Conservation (phyloP, 2,797 vertebrate genomes). For the Centropyge bicolor region DNA sequence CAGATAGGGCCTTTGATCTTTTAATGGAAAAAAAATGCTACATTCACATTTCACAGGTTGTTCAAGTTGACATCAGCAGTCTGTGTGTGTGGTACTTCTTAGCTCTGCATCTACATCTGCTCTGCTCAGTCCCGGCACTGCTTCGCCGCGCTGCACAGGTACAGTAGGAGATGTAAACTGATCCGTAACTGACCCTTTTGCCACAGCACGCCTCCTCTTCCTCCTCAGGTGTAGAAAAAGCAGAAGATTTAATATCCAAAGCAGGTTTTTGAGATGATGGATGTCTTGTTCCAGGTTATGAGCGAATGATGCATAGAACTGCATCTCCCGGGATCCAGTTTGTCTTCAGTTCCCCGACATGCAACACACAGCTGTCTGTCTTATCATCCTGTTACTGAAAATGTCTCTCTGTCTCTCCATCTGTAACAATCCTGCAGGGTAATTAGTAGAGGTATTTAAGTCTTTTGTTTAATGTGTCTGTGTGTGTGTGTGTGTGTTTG, state of each 20-base stretch:
- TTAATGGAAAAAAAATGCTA: slow-evolving; percentile 80
- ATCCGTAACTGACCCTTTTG: slow-evolving; percentile 61
- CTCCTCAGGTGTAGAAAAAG: slow-evolving; percentile 73
- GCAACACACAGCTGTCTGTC: slow-evolving; percentile 82
- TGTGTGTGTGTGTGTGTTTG: background rate
- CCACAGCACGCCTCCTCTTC: slow-evolving; percentile 43
- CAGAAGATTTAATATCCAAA: slow-evolving; percentile 71
- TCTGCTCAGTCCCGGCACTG: slow-evolving; percentile 43
- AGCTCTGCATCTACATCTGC: slow-evolving; percentile 60
- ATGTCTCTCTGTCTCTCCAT: slow-evolving; percentile 68
- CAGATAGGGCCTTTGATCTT: slow-evolving; percentile 80
- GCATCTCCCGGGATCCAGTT: slow-evolving; percentile 70
- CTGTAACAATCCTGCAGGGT: slow-evolving; percentile 84
- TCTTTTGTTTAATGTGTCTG: slow-evolving; percentile 59
- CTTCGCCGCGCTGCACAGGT: slow-evolving; percentile 46
- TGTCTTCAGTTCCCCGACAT: slow-evolving; percentile 69
- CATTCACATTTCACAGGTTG: slow-evolving; percentile 95
- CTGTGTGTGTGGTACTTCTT: slow-evolving; percentile 74
- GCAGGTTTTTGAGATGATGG: slow-evolving; percentile 59
- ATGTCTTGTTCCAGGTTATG: slow-evolving; percentile 58
- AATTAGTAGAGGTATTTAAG: slow-evolving; percentile 85
- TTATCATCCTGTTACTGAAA: slow-evolving; percentile 77
- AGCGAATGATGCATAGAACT: slow-evolving; percentile 77
- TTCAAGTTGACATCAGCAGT: slow-evolving; percentile 85
- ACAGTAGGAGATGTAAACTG: slow-evolving; percentile 61